phyloP scores from a whole-genome alignment of 2,113 vertebrate genomes.

The Solenodon paradoxus region DNA sequence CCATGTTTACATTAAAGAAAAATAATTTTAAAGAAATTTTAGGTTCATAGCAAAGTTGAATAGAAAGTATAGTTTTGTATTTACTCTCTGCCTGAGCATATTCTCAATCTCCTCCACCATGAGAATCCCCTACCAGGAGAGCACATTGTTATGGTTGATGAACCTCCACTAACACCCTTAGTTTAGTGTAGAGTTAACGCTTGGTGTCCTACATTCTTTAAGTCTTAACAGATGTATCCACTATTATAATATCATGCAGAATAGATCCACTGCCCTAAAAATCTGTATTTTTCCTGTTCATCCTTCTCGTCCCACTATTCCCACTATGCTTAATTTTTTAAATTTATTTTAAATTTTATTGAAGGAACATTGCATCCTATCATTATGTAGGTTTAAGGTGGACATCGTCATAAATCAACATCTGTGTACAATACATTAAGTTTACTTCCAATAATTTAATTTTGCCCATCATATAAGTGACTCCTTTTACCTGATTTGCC shows the following conservation, averaged over 20 bases:
- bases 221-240: neutral
- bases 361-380: too few relatives aligned
- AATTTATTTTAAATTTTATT: too few relatives aligned
- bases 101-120: neutral
- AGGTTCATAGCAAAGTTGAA: conserved; percentile 17
- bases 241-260: neutral
- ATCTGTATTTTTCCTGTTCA: neutral
- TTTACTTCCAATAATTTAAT: too few relatives aligned
- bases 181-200: too few relatives aligned
- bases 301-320: neutral
- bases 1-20: conserved; percentile 24
- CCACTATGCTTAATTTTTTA: neutral
- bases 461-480: too few relatives aligned
- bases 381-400: too few relatives aligned
- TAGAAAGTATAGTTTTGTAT: neutral
- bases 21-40: neutral
- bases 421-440: too few relatives aligned
- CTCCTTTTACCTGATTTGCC: too few relatives aligned
- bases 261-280: neutral
- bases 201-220: neutral
- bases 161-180: neutral
- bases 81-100: neutral
- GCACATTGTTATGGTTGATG: neutral
- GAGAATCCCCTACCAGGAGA: neutral
- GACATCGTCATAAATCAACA: too few relatives aligned